These are phyloP conservation scores for Zaprionus lachaisei DNA, from an alignment of 1,140 invertebrate species.

Conservation along the genomic window DNA sequence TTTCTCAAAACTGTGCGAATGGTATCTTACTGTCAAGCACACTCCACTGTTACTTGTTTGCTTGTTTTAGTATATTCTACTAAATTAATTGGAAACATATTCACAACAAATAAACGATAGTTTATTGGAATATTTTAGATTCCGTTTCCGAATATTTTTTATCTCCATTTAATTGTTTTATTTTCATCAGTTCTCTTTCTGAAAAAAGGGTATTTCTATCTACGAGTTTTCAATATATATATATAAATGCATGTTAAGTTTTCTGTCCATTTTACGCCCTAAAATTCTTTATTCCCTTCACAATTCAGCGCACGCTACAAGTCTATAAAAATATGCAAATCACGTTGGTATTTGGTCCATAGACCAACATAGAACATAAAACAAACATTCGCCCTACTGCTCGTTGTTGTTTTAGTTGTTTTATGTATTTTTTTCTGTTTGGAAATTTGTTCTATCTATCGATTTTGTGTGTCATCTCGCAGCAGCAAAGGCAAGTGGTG, in stretches of 20 bases:
- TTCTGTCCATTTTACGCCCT: not conserved
- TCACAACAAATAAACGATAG: no score
- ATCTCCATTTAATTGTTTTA: not conserved
- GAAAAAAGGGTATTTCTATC: not conserved
- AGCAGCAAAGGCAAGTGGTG: constrained; percentile 49
- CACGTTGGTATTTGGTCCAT: constrained; percentile 60
- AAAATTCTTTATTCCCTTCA: constrained; percentile 18
- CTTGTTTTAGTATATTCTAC: no score
- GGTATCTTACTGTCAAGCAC: no score
- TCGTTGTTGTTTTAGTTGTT: constrained; percentile 5
- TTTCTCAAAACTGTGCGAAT: no score
- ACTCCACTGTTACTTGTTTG: no score
- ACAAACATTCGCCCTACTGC: not conserved
- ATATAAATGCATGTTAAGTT: not conserved
- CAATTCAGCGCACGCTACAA: constrained; percentile 37
- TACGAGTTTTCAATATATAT: not conserved
- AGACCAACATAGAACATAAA: constrained; percentile 3
- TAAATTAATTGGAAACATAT: no score
- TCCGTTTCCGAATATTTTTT: no score
- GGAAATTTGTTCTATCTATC: constrained; percentile 51
- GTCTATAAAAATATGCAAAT: constrained; percentile 79
- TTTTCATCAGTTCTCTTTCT: not conserved
- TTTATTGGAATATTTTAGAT: no score
- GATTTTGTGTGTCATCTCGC: constrained; percentile 65
- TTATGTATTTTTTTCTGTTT: constrained; percentile 27